Evolutionary conservation across 2,797 vertebrate genomes (phyloP).

Genomic region (Tiaroga cobitis): DNA sequence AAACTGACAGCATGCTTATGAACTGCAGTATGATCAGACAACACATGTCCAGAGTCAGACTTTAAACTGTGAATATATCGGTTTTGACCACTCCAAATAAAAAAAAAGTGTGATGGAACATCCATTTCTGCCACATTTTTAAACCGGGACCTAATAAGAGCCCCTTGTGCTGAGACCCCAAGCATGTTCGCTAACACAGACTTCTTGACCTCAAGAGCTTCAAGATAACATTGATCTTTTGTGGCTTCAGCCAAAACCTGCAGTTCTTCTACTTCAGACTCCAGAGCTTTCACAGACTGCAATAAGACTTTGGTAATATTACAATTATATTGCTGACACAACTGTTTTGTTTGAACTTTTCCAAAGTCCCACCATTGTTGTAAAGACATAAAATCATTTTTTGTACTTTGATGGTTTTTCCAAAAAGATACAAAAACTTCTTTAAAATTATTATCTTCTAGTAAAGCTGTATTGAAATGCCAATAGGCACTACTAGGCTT

Average conservation of each 20-base stretch:
- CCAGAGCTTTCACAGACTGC: not conserved
- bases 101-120: not conserved
- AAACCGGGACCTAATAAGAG: not conserved
- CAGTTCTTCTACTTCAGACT: not conserved
- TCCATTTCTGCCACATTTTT: not conserved
- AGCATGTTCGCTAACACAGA: not conserved
- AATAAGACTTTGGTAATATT: not conserved
- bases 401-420: not conserved
- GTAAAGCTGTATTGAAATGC: too few relatives aligned
- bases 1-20: not conserved
- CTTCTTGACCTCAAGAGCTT: not conserved
- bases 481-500: too few relatives aligned
- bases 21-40: not conserved
- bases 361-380: too few relatives aligned
- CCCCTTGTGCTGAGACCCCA: not conserved
- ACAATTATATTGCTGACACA: not conserved
- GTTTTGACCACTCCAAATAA: not conserved
- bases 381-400: not conserved
- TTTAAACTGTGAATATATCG: not conserved
- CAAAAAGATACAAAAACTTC: not conserved
- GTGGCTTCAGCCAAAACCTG: not conserved
- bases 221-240: not conserved
- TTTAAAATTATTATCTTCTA: not conserved
- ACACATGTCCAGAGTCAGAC: not conserved
- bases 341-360: not conserved